A percentile compares a stretch with the other conserved stretches of the same genome.
Evolutionary conservation across 2,113 vertebrate species (phyloP).

Genomic region (Oxyruncus cristatus): DNA sequence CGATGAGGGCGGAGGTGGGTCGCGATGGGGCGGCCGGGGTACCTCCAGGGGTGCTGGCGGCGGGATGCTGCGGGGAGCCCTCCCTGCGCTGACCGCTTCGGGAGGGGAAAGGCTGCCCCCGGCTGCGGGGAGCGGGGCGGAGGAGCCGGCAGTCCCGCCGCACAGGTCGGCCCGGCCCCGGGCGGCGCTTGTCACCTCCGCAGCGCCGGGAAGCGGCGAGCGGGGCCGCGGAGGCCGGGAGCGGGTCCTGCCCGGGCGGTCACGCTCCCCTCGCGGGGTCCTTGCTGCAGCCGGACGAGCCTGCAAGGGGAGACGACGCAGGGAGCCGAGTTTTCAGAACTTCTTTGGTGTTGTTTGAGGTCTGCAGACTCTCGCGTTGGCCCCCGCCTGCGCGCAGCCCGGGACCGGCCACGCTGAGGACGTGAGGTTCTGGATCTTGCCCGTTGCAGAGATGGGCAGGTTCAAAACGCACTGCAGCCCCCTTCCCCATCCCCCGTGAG

Average conservation of each 20-base stretch:
- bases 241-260: too few species aligned
- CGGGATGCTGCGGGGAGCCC: not conserved
- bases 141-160: not conserved
- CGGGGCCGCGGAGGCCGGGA: not conserved
- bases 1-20: conserved; percentile 81
- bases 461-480: not conserved
- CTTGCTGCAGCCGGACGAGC: not conserved
- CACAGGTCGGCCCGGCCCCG: not conserved
- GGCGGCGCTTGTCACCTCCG: not conserved
- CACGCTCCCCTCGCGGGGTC: not conserved
- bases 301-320: not conserved
- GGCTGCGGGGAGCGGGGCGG: not conserved
- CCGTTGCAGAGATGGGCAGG: not conserved
- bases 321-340: not conserved
- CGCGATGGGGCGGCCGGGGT: not conserved
- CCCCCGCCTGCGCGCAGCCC: not conserved
- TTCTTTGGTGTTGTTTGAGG: not conserved
- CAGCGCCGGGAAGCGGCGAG: not conserved
- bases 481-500: not conserved
- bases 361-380: fast-evolving
- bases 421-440: not conserved
- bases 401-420: not conserved
- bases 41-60: not conserved
- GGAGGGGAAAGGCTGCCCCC: not conserved
- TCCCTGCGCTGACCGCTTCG: not conserved